Base-by-base conservation (phyloP, 1,140 invertebrate genomes). In the Whitmania pigra region DNA sequence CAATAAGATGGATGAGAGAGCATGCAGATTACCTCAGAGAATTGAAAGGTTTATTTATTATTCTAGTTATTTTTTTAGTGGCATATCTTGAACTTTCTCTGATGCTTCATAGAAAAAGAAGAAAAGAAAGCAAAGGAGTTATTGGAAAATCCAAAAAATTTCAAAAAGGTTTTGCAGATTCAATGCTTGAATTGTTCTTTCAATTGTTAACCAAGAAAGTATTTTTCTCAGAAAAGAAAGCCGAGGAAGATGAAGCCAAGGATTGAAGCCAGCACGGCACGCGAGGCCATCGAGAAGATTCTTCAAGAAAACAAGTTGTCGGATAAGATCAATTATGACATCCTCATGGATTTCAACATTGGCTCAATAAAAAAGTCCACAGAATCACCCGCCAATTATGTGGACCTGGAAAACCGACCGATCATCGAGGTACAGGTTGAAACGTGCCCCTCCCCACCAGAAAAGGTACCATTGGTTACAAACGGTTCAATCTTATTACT, bases 321-420 rank as follows among this genome's bases (percentile, higher is more conserved):
- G 0, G 88, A 87, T 7, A 98, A 98, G 86, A 96, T 98, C 49
- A 96, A 98, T 82, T 98, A 97, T 79, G 94, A 97, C 77, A 94
- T 97, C 25, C 82, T 98, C 18, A 93, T 92, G 78, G 90, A 87
- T 78, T 82, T 94, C 11, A 82, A 75, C 87, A 87, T 68, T 11
- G 29, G 43, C 43, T 49, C 43, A 17, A 17, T 49, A 17, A 49
- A 49, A 15, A 49, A 49, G 15, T 15, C 11, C 43, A 49, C 43
- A 49, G 43, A 49, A 49, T 49, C 43, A 13, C 40, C 40, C 13
- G 43, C 43, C 43, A 49, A 49, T 49, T 13, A 17, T 49, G 43
- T 17, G 43, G 43, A 15, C 9, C 43, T 17, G 43, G 43, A 17
- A 49, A 49, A 7, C 43, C 43, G 13, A 49, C 9, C 0, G 13